Percentiles rank a stretch among this genome's conserved stretches.
phyloP scores from a whole-genome alignment of 2,113 vertebrate species.

The Crotalus helleri region DNA sequence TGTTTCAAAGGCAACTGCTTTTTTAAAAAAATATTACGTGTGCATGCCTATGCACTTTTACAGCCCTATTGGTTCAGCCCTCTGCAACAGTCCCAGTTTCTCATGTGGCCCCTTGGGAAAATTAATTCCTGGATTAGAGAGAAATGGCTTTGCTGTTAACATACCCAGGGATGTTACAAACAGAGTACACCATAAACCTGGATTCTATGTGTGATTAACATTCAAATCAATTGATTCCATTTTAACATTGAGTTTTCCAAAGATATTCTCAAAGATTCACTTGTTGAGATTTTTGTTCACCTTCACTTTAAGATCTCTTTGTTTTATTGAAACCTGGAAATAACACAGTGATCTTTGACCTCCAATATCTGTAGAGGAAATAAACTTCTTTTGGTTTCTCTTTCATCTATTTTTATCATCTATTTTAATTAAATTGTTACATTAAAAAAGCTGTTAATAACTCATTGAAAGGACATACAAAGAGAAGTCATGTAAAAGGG shows the following conservation, averaged over 20 bases:
- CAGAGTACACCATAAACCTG: not conserved
- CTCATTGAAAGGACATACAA: conserved; percentile 62
- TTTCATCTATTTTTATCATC: conserved; percentile 54
- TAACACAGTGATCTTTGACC: not conserved
- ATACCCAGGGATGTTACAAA: not conserved
- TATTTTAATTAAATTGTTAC: conserved; percentile 33
- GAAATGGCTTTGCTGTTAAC: not conserved
- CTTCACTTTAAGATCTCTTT: not conserved
- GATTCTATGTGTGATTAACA: not conserved
- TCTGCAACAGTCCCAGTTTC: not conserved
- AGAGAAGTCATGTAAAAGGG: conserved; percentile 59
- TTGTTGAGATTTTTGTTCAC: not conserved
- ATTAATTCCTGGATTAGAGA: not conserved
- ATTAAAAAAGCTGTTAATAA: conserved; percentile 60
- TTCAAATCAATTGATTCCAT: not conserved
- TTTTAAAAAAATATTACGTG: no score
- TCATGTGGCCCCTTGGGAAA: not conserved
- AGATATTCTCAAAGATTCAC: not conserved
- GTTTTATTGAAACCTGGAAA: not conserved
- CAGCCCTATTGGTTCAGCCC: not conserved
- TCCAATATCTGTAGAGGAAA: not conserved
- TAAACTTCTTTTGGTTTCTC: not conserved
- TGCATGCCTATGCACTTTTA: not conserved
- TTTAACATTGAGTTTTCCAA: not conserved
- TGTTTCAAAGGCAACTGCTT: not conserved